Percentiles rank a stretch among this genome's conserved stretches.
These are phyloP conservation scores for Brienomyrus longianalis DNA, from an alignment of 2,113 vertebrate species.

Conservation along the genomic window DNA sequence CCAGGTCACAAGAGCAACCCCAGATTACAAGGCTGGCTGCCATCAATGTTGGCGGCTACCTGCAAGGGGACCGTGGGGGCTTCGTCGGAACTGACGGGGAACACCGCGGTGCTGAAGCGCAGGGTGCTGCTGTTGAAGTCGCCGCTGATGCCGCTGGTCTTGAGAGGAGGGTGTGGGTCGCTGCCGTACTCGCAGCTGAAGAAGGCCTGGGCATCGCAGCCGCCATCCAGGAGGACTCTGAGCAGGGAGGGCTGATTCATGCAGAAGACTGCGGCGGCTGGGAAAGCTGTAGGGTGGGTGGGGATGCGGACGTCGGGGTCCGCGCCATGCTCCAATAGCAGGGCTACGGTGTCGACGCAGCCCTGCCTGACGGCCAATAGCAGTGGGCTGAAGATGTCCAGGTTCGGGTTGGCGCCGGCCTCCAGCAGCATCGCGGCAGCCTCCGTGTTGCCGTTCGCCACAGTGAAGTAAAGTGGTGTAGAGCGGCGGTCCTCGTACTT, in stretches of 20 bases:
- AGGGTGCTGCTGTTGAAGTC: conserved; percentile 20
- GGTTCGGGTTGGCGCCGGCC: conserved; percentile 68
- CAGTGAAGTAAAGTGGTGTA: conserved; percentile 67
- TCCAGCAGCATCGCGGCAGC: conserved; percentile 63
- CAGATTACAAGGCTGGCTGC: not conserved
- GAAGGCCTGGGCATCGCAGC: conserved; percentile 73
- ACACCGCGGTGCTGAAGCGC: conserved; percentile 12
- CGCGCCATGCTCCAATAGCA: conserved; percentile 82
- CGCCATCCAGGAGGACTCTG: conserved; percentile 78
- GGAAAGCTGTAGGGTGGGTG: conserved; percentile 73
- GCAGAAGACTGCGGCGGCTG: conserved; percentile 77
- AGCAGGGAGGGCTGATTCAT: conserved; percentile 73
- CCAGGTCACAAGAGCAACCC: conserved; percentile 5
- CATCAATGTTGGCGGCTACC: not conserved
- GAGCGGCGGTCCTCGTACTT: conserved; percentile 71
- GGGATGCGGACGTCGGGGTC: conserved; percentile 68
- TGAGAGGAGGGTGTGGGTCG: conserved; percentile 60
- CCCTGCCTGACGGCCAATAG: conserved; percentile 74
- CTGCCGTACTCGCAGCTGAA: conserved; percentile 74
- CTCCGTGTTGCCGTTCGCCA: conserved; percentile 65
- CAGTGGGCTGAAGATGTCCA: conserved; percentile 68
- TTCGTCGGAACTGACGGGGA: not conserved
- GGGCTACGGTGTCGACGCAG: conserved; percentile 66
- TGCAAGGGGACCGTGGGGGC: not conserved
- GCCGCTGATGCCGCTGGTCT: conserved; percentile 33